These are phyloP conservation scores for Atta texana DNA, from an alignment of 1,140 invertebrate genomes.

Conservation along the genomic window DNA sequence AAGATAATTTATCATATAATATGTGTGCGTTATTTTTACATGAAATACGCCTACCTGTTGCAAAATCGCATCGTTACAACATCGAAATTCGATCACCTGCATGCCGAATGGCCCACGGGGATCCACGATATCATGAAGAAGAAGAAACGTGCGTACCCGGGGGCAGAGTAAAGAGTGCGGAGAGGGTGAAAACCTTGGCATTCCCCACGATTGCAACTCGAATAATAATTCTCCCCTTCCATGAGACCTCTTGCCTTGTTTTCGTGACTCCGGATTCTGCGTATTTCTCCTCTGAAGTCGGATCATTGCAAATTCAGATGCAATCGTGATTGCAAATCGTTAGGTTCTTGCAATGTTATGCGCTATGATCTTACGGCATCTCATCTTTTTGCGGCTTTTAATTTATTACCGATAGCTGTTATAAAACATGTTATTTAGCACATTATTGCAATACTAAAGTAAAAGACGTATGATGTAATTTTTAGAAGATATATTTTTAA, in stretches of 20 bases:
- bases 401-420: constrained; percentile 8
- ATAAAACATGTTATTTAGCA: neutral
- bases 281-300: constrained; percentile 13
- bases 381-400: constrained; percentile 34
- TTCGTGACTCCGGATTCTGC: constrained; percentile 26
- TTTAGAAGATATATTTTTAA: constrained; percentile 21
- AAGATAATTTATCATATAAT: constrained; percentile 46
- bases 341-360: neutral
- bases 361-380: constrained; percentile 10
- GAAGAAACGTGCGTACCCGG: constrained; percentile 57
- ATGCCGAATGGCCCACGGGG: neutral
- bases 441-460: neutral
- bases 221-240: constrained; percentile 56
- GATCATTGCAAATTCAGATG: constrained; percentile 36
- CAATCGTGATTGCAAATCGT: constrained; percentile 29
- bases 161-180: neutral
- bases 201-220: constrained; percentile 63
- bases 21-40: constrained; percentile 33
- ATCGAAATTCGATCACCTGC: constrained; percentile 68
- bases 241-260: constrained; percentile 13
- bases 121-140: constrained; percentile 3
- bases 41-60: constrained; percentile 58
- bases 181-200: constrained; percentile 71
- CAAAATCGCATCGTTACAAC: constrained; percentile 65
- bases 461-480: neutral